A percentile compares a stretch with the other conserved stretches of the same genome.
phyloP scores from a whole-genome alignment of 2,113 vertebrate genomes.

The Gracilinanus agilis region DNA sequence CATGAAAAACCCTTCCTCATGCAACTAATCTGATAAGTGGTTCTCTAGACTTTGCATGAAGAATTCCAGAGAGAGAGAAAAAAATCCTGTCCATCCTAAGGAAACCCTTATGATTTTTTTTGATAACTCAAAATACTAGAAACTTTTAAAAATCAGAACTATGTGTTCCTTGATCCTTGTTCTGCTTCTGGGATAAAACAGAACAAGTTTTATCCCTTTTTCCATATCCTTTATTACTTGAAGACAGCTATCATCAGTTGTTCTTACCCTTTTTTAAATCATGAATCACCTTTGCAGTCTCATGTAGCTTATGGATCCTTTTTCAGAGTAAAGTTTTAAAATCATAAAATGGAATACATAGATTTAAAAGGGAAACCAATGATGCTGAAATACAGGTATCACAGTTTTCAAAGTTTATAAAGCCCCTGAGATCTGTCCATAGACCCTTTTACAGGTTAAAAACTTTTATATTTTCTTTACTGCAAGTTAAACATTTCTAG shows the following conservation, averaged over 20 bases:
- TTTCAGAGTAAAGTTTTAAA: neutral
- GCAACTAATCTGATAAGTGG: neutral
- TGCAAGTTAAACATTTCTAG: too few species aligned
- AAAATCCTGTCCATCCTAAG: neutral
- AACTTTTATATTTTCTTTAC: neutral
- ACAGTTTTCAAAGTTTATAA: neutral
- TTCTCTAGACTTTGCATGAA: neutral
- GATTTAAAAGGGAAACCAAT: neutral
- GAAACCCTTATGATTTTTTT: neutral
- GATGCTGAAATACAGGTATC: neutral
- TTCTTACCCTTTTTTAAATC: neutral
- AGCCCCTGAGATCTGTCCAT: neutral
- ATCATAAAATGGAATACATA: neutral
- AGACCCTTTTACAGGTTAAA: neutral
- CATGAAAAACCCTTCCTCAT: neutral
- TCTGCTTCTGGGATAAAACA: neutral
- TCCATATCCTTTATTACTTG: neutral
- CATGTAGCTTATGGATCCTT: neutral
- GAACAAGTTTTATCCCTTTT: neutral
- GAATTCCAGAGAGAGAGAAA: neutral
- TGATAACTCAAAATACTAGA: neutral
- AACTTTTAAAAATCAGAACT: neutral
- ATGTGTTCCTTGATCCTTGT: neutral
- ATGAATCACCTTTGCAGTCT: neutral
- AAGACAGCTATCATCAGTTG: neutral